Evolutionary conservation across 2,888 invertebrate genomes (phyloP).

Genomic region (Pollenia amentaria): DNA sequence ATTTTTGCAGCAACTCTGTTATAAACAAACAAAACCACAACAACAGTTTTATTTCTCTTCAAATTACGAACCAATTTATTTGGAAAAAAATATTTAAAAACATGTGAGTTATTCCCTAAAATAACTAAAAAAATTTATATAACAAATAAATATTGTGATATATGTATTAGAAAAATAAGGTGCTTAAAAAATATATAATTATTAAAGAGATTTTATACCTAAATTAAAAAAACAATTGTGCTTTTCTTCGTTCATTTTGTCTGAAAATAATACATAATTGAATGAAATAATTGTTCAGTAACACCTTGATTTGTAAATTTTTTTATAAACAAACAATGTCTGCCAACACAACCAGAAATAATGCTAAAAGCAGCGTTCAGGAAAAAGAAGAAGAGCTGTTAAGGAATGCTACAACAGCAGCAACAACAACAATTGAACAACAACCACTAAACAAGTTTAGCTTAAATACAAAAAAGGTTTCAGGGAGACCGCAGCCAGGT

Average conservation of each 20-base stretch:
- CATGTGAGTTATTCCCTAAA: too few species aligned
- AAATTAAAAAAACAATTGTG: too few species aligned
- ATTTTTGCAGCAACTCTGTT: slow-evolving; percentile 34
- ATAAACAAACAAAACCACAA: slow-evolving; percentile 57
- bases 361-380: neutral
- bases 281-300: neutral
- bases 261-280: too few species aligned
- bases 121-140: too few species aligned
- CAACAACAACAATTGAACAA: slow-evolving; percentile 41
- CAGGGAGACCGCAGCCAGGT: slow-evolving; percentile 58
- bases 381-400: slow-evolving; percentile 41
- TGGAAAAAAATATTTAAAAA: too few species aligned
- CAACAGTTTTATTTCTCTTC: neutral
- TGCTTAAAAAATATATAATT: too few species aligned
- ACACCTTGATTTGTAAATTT: neutral
- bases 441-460: slow-evolving; percentile 69
- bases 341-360: slow-evolving; percentile 10
- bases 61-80: neutral
- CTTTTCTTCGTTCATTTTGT: too few species aligned
- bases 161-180: too few species aligned
- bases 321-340: slow-evolving; percentile 6
- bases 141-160: too few species aligned
- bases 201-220: too few species aligned
- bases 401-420: slow-evolving; percentile 48
- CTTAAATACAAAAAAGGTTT: slow-evolving; percentile 47